Percentiles rank a stretch among this genome's conserved stretches.
Evolutionary conservation across 2,113 vertebrate species (phyloP).

Genomic region (Cheilinus undulatus): DNA sequence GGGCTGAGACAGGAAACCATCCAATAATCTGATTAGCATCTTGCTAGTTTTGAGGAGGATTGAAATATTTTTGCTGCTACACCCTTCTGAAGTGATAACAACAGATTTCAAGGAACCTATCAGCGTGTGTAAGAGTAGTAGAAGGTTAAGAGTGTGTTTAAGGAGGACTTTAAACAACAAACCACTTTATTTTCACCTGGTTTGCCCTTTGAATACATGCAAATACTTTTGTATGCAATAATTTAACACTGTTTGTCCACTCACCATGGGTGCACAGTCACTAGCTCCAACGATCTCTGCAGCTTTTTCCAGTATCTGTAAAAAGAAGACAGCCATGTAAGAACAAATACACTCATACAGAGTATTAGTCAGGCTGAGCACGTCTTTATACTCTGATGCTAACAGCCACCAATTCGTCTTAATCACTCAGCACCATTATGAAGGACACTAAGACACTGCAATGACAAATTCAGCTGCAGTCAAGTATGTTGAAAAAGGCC

Average conservation of each 20-base stretch:
- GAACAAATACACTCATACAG: slow-evolving; percentile 21
- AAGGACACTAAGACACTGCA: slow-evolving; percentile 23
- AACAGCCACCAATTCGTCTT: slow-evolving; percentile 50
- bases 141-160: not conserved
- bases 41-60: slow-evolving; percentile 10
- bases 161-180: not conserved
- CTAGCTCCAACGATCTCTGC: slow-evolving; percentile 90
- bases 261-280: slow-evolving; percentile 88
- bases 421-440: slow-evolving; percentile 39
- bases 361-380: slow-evolving; percentile 44
- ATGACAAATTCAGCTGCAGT: slow-evolving; percentile 24
- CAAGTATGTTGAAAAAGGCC: slow-evolving; percentile 10
- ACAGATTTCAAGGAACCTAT: slow-evolving; percentile 52
- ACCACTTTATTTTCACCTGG: not conserved
- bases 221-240: not conserved
- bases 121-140: not conserved
- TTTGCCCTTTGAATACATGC: not conserved
- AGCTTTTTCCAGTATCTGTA: slow-evolving; percentile 97
- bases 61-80: slow-evolving; percentile 39
- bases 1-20: slow-evolving; percentile 46
- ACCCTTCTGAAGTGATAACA: slow-evolving; percentile 38
- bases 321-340: not conserved
- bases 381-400: slow-evolving; percentile 46
- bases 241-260: slow-evolving; percentile 51
- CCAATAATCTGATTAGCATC: slow-evolving; percentile 54